A percentile compares a stretch with the other conserved stretches of the same genome.
phyloP scores from a whole-genome alignment of 2,797 vertebrate genomes.

The Melanotaenia pygmaea region DNA sequence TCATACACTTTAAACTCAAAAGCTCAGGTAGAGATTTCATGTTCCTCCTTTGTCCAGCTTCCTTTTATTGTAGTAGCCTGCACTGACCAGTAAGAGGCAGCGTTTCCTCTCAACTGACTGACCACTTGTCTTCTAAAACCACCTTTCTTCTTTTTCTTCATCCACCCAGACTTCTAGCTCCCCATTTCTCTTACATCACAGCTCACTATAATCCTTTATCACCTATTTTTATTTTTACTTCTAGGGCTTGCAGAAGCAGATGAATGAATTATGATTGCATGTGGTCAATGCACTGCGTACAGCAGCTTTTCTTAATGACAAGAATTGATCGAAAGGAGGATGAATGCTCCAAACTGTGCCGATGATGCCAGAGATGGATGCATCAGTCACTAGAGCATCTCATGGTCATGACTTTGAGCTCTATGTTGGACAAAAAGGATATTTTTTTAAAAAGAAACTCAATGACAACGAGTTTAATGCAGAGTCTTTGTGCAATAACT shows the following conservation, averaged over 20 bases:
- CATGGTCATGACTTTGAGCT: neutral
- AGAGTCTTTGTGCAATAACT: neutral
- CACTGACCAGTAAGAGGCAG: conserved; percentile 71
- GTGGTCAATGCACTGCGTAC: neutral
- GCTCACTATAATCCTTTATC: neutral
- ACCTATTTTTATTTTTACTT: neutral
- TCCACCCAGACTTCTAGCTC: conserved; percentile 5
- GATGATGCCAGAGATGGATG: neutral
- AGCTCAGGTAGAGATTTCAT: no score
- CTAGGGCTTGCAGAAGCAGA: no score
- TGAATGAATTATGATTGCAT: neutral
- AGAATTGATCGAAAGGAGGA: neutral
- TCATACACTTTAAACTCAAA: neutral
- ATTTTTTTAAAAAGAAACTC: neutral
- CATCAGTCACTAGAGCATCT: neutral
- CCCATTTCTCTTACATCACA: neutral
- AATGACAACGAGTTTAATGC: neutral
- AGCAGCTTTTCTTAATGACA: no score
- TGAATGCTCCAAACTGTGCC: neutral
- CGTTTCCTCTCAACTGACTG: conserved; percentile 73
- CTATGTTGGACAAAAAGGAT: no score
- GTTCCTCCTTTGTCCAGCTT: neutral
- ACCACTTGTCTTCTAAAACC: conserved; percentile 4
- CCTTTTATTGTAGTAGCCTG: conserved; percentile 58
- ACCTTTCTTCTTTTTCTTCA: conserved; percentile 14